Evolutionary conservation across 2,797 vertebrate genomes (phyloP).

Genomic region (Mionectes olivaceus): DNA sequence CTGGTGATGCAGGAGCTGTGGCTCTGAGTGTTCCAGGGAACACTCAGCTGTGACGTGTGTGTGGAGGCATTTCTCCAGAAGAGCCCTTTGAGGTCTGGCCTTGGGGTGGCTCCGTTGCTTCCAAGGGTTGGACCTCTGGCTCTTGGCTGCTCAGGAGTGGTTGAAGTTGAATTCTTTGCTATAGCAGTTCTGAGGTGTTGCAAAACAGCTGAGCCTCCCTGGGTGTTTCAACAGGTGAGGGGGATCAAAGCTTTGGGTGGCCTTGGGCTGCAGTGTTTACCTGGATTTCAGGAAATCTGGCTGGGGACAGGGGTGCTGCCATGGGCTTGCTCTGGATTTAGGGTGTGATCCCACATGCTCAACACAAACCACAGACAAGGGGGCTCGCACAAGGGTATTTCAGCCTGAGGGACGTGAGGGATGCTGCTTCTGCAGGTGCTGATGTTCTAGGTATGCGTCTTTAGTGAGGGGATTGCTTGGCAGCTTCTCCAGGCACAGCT

Average conservation of each 20-base stretch:
- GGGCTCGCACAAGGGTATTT: fast-evolving
- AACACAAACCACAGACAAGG: fast-evolving
- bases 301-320: not conserved
- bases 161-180: not conserved
- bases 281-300: not conserved
- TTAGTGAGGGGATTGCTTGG: not conserved
- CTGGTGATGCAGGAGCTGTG: not conserved
- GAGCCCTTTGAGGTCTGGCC: not conserved
- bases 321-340: not conserved
- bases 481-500: not conserved
- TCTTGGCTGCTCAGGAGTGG: not conserved
- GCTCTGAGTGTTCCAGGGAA: not conserved
- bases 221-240: not conserved
- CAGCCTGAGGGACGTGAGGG: not conserved
- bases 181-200: not conserved
- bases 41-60: not conserved
- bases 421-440: too few species aligned
- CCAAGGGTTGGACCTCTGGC: not conserved
- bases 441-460: not conserved
- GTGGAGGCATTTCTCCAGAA: not conserved
- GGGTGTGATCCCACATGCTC: fast-evolving
- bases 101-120: not conserved
- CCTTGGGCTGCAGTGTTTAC: not conserved
- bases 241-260: not conserved
- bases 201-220: not conserved